Percentiles rank a stretch among this genome's conserved stretches.
phyloP scores from a whole-genome alignment of 2,113 vertebrate species.

The Tachycineta bicolor region DNA sequence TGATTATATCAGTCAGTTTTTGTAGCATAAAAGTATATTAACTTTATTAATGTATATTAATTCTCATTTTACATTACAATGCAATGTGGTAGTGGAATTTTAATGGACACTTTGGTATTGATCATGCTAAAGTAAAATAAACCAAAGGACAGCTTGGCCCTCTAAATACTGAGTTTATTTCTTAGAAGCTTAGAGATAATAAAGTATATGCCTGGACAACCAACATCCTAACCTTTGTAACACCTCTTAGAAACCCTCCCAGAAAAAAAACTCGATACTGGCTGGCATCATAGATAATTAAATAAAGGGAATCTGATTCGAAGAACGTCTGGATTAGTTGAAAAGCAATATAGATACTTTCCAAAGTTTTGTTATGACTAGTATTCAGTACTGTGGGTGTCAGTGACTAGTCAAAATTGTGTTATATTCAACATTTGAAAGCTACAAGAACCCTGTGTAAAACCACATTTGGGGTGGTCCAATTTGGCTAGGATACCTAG shows the following conservation, averaged over 20 bases:
- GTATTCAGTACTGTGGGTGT: background rate
- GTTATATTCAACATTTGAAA: background rate
- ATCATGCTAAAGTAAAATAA: background rate
- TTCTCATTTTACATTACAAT: background rate
- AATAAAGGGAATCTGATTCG: background rate
- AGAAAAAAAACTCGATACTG: too few relatives aligned
- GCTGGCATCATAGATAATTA: background rate
- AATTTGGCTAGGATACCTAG: background rate
- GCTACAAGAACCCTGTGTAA: background rate
- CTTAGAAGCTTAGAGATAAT: background rate
- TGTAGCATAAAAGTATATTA: background rate
- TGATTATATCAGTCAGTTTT: background rate
- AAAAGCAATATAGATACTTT: background rate
- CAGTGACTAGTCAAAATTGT: background rate
- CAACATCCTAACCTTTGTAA: background rate
- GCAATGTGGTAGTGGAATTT: background rate
- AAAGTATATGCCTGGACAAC: background rate
- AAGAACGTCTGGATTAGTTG: background rate
- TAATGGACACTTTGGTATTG: background rate
- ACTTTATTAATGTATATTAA: background rate
- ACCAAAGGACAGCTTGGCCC: background rate
- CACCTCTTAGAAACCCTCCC: background rate
- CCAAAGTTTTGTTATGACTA: background rate
- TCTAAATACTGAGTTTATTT: background rate
- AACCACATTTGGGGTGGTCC: background rate